phyloP scores from a whole-genome alignment of 2,113 vertebrate species.

The Conger conger region DNA sequence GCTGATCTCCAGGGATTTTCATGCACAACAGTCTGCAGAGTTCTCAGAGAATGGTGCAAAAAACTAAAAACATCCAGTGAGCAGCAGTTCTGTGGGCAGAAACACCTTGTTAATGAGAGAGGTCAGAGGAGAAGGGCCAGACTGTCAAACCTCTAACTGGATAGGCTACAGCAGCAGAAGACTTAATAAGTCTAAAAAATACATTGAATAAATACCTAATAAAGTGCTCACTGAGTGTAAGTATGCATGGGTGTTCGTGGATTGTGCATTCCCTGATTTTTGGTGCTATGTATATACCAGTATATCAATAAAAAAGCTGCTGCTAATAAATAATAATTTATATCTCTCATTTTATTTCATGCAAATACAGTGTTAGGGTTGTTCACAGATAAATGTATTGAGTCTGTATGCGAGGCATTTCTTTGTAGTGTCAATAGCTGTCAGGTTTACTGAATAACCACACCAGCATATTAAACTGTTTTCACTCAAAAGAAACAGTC shows the following conservation, averaged over 20 bases:
- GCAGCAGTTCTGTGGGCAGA: too few relatives aligned
- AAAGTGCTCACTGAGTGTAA: too few relatives aligned
- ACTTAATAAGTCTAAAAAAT: too few relatives aligned
- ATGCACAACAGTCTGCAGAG: too few relatives aligned
- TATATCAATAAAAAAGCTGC: background rate
- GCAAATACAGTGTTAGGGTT: background rate
- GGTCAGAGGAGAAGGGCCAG: too few relatives aligned
- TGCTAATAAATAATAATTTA: background rate
- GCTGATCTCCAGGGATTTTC: too few relatives aligned
- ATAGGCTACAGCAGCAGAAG: too few relatives aligned
- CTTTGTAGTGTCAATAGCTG: slow-evolving; percentile 35
- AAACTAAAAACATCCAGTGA: too few relatives aligned
- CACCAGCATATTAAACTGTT: slow-evolving; percentile 33
- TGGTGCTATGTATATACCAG: background rate
- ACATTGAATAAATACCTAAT: too few relatives aligned
- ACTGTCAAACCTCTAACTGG: too few relatives aligned
- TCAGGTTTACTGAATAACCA: slow-evolving; percentile 43
- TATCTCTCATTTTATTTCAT: background rate
- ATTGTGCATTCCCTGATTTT: background rate
- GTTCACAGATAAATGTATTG: background rate
- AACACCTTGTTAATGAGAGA: too few relatives aligned
- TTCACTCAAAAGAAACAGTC: slow-evolving; percentile 46
- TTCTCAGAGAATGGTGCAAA: too few relatives aligned
- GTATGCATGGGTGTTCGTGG: background rate
- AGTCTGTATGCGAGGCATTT: background rate